Evolutionary conservation across 2,113 vertebrate genomes (phyloP), one percentile per base, ranked within the genome.

Genomic region (Vimba vimba): DNA sequence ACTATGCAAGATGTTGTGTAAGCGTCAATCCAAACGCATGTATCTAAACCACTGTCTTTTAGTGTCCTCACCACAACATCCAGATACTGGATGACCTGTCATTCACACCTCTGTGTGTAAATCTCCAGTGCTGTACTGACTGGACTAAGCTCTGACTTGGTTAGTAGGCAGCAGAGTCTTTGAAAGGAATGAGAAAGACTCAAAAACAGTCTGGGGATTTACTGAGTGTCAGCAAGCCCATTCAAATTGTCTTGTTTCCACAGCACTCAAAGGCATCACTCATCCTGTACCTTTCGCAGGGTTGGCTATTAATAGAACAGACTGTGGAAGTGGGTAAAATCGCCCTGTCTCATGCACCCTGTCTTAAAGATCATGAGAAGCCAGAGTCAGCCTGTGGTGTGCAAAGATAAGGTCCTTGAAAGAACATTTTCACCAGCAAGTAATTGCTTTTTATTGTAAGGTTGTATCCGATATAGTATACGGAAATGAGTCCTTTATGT

Each of bases 161-260:
- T 64, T 80, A 80, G 39, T 57, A 64, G 57, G 36, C 55, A 45
- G 43, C 23, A 25, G 47, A 71, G 64, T 27, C 66, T 86, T 45
- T 79, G 84, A 85, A 76, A 79, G 33, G 62, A 79, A 71, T 85
- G 64, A 71, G 77, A 73, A 79, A 69, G 33, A 86, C 66, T 33
- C 25, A 2, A 6, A 21, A 74, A 73, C 39, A 25, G 85, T 71
- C 52, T 25, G n/a, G 68, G 66, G 68, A 86, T 80, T 74, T 80
- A 62, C 55, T 6, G 50, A 59, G 47, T 73, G 69, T 81, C 76
- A 59, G 75, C 43, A 76, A 25, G 69, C 30, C 76, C 52, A 64
- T 71, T 86, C 55, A 74, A 33, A 81, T 73, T n/a, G 52, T 73
- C 85, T 86, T 73, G 66, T 86, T 86, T 73, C 50, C 47, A 59